phyloP scores from a whole-genome alignment of 2,797 vertebrate species.

The Heliangelus exortis region DNA sequence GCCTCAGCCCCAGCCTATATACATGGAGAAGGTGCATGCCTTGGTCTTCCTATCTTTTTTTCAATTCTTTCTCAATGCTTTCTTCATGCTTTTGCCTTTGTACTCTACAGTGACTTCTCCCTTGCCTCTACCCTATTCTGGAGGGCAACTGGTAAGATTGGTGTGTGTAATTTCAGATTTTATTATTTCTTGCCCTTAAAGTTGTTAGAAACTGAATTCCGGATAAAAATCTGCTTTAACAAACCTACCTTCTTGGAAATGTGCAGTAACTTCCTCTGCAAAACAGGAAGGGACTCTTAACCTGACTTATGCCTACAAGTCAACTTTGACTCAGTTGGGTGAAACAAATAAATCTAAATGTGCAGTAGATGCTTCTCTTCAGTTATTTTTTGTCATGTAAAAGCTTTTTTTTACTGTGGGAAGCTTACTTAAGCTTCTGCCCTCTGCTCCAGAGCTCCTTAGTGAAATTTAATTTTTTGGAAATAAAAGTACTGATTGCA shows the following conservation, averaged over 20 bases:
- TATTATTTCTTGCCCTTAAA: neutral
- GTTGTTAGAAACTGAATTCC: neutral
- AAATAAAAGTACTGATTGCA: neutral
- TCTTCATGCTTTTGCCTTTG: neutral
- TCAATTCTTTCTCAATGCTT: neutral
- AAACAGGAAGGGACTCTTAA: neutral
- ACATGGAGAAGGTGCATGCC: neutral
- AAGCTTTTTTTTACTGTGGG: neutral
- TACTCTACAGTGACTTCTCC: neutral
- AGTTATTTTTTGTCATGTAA: neutral
- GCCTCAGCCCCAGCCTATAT: neutral
- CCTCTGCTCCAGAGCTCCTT: neutral
- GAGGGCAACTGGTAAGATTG: neutral
- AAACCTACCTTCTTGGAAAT: neutral
- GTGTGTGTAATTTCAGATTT: neutral
- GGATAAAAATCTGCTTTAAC: neutral
- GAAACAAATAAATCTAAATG: neutral
- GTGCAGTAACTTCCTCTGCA: neutral
- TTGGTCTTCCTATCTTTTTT: neutral
- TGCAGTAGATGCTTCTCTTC: neutral
- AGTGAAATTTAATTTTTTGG: neutral
- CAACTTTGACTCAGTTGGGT: neutral
- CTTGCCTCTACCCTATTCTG: neutral
- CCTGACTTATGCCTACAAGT: neutral
- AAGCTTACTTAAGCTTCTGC: neutral